Base-by-base conservation (phyloP, 1,140 invertebrate genomes). In the Lepidurus arcticus region DNA sequence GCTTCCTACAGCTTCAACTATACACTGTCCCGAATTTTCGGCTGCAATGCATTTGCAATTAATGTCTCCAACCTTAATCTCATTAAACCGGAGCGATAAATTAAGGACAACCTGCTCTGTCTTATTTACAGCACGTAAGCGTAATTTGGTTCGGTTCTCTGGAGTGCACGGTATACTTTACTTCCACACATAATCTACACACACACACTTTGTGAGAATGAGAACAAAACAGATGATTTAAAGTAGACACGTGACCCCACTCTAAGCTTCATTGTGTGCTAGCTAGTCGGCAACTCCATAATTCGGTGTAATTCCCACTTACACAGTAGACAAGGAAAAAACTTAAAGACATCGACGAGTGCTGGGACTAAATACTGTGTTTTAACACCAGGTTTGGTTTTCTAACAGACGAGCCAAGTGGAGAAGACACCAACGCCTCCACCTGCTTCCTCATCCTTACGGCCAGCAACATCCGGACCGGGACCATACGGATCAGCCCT, bases 401-500 rank as follows among this genome's bases (percentile, higher is more conserved):
- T 90, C 88, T 42, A 91, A 91, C 84, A 86, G 90, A 77, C 84
- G 90, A 74, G 90, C 90, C 75, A 92, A 92, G 84, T 92, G 90
- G 89, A 85, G 90, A 75, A 86, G 91, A 44, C 90, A 91, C 81
- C 90, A 85, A 81, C 78, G 78, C 65, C 74, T 78, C 42, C 74
- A 78, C 78, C 73, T 78, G 10, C 73, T 76, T 16, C 76, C 45
- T 43, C 76, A 45, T 34, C 65, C 76, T 65, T 65, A 65, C 53
- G 53, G 53, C n/a, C 53, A 65, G n/a, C 76, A 76, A 45, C 76
- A 53, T 45, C 76, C 76, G 76, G 53, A 65, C 53, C 53, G 53
- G 53, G 53, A 65, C 1, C 53, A 9, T 65, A 16, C 76, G 42
- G 44, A 42, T 16, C 42, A 24, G 44, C 42, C 75, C 44, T 44